Percentiles rank a stretch among this genome's conserved stretches.
phyloP scores from a whole-genome alignment of 2,797 vertebrate genomes.

The Numenius phaeopus region DNA sequence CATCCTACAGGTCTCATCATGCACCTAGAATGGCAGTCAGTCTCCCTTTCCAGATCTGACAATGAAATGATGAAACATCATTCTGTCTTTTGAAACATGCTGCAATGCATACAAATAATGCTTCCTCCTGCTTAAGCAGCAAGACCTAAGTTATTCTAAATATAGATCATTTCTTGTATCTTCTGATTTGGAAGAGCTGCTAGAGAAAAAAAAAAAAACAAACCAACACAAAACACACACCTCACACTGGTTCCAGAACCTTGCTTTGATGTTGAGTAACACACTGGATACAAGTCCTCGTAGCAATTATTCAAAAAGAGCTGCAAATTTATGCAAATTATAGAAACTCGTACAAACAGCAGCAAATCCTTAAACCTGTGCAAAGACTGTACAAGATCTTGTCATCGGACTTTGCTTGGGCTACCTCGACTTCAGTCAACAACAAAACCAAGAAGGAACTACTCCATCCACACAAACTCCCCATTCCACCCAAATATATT shows the following conservation, averaged over 20 bases:
- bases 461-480: not conserved
- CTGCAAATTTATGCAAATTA: constrained; percentile 39
- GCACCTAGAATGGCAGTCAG: constrained; percentile 63
- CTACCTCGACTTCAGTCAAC: not conserved
- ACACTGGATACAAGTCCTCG: not conserved
- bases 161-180: constrained; percentile 6
- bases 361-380: constrained; percentile 4
- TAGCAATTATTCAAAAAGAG: not conserved
- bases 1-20: constrained; percentile 79
- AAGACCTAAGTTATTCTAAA: constrained; percentile 58
- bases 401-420: not conserved
- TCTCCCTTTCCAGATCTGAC: constrained; percentile 77
- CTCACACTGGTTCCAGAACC: not conserved
- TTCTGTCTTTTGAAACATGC: constrained; percentile 58
- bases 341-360: not conserved
- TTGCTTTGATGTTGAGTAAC: constrained; percentile 13
- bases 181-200: constrained; percentile 42
- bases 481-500: not conserved
- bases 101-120: constrained; percentile 49
- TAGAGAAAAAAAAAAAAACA: not conserved
- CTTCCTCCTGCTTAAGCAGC: constrained; percentile 59
- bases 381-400: not conserved
- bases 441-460: not conserved
- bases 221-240: not conserved
- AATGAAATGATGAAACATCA: constrained; percentile 75